These are phyloP conservation scores for Pseudomyrmex sp. DNA, from an alignment of 1,140 invertebrate species.

Conservation along the genomic window DNA sequence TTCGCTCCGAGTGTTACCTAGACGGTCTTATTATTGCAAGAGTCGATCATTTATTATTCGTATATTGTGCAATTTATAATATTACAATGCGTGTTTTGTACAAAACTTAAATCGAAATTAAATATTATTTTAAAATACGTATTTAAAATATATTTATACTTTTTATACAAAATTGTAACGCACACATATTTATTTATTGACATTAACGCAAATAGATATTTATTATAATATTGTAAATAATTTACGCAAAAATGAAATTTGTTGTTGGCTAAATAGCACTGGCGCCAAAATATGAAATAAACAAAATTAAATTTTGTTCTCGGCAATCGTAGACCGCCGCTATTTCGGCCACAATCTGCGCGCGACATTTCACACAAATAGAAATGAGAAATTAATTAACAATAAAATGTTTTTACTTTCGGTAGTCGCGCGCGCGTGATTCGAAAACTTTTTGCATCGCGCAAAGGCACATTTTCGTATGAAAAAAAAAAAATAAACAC, in stretches of 20 bases:
- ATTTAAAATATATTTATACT: too few species aligned
- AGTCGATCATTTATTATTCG: slow-evolving; percentile 40
- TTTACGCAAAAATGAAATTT: too few species aligned
- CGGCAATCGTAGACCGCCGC: not conserved
- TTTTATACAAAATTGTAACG: too few species aligned
- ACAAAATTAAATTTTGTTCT: not conserved
- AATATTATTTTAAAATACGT: too few species aligned
- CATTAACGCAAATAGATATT: too few species aligned
- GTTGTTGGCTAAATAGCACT: too few species aligned
- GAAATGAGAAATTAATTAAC: not conserved
- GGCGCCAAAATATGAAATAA: too few species aligned
- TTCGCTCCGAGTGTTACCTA: slow-evolving; percentile 4
- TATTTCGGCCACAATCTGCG: not conserved
- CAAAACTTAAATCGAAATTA: too few species aligned
- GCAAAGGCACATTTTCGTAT: not conserved
- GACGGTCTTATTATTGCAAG: not conserved
- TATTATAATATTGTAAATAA: too few species aligned
- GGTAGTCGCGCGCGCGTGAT: not conserved
- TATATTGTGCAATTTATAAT: not conserved
- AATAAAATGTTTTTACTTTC: slow-evolving; percentile 30
- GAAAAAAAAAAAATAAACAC: not conserved
- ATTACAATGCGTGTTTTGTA: too few species aligned
- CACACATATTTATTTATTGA: too few species aligned
- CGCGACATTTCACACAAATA: not conserved
- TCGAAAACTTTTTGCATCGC: slow-evolving; percentile 2